phyloP scores from a whole-genome alignment of 2,113 vertebrate species.

The Saccopteryx leptura region DNA sequence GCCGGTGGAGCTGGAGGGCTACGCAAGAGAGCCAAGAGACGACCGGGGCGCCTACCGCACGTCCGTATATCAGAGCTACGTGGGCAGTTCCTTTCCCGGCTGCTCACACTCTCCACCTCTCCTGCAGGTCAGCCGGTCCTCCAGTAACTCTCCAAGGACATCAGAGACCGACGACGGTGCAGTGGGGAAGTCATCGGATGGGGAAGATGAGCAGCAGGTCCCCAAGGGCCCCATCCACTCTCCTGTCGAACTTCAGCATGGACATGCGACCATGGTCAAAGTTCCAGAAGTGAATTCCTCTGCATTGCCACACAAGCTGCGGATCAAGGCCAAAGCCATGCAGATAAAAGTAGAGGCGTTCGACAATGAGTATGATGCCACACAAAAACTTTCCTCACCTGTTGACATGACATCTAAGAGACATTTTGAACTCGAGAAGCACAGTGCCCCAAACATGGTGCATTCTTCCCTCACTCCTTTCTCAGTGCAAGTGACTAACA shows the following conservation, averaged over 20 bases:
- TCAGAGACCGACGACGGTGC: conserved; percentile 94
- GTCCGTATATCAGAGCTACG: conserved; percentile 92
- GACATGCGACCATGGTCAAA: conserved; percentile 92
- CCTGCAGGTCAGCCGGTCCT: conserved; percentile 92
- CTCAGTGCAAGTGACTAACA: conserved; percentile 94
- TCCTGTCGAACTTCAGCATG: conserved; percentile 90
- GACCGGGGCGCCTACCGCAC: conserved; percentile 89
- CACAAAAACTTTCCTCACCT: conserved; percentile 90
- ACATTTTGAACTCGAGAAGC: conserved; percentile 88
- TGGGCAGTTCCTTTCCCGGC: conserved; percentile 88
- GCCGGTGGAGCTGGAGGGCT: conserved; percentile 89
- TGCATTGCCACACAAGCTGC: conserved; percentile 97
- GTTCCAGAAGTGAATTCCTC: conserved; percentile 94
- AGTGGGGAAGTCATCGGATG: conserved; percentile 95
- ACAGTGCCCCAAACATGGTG: conserved; percentile 83
- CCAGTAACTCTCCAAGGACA: conserved; percentile 95
- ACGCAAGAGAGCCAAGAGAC: conserved; percentile 88
- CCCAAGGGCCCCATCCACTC: conserved; percentile 94
- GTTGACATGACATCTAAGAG: conserved; percentile 89
- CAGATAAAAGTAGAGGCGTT: conserved; percentile 96
- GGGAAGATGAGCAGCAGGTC: conserved; percentile 98
- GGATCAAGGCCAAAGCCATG: conserved; percentile 96
- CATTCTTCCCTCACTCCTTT: conserved; percentile 92
- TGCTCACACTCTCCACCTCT: conserved; percentile 93
- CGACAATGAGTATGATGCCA: conserved; percentile 93